phyloP scores from a whole-genome alignment of 1,140 invertebrate species.

The Nomia melanderi region DNA sequence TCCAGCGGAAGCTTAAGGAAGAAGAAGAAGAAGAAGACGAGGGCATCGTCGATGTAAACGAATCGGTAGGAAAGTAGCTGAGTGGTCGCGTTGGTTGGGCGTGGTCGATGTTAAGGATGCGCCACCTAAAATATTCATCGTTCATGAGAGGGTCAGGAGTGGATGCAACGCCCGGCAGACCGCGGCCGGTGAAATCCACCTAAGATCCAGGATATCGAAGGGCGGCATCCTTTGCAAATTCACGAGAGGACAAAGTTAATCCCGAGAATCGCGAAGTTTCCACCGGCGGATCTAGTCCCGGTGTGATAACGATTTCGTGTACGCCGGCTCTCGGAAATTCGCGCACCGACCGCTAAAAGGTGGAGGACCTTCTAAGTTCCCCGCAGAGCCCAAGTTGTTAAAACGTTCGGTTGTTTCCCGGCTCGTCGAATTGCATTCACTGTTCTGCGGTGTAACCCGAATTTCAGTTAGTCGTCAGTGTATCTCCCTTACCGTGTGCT shows the following conservation, averaged over 20 bases:
- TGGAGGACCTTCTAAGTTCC: not conserved
- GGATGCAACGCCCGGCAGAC: not conserved
- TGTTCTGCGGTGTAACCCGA: not conserved
- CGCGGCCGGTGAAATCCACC: slow-evolving; percentile 12
- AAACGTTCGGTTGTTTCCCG: slow-evolving; percentile 10
- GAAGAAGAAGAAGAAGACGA: not conserved
- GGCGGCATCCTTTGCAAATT: slow-evolving; percentile 40
- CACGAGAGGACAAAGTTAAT: slow-evolving; percentile 28
- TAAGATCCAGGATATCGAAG: slow-evolving; percentile 46
- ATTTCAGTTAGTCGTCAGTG: not conserved
- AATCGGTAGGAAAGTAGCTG: not conserved
- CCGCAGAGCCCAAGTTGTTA: not conserved
- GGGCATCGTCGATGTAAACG: not conserved
- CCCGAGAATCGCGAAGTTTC: slow-evolving; percentile 26
- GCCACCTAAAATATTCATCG: slow-evolving; percentile 68
- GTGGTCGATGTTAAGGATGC: slow-evolving; percentile 51
- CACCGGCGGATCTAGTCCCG: slow-evolving; percentile 14
- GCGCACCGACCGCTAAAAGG: slow-evolving; percentile 11
- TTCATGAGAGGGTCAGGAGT: slow-evolving; percentile 47
- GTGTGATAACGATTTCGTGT: slow-evolving; percentile 42
- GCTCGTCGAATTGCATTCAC: not conserved
- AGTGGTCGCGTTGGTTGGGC: slow-evolving; percentile 10
- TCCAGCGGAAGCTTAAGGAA: not conserved
- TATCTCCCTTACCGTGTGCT: too few species aligned
- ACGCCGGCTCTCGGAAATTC: slow-evolving; percentile 17